Base-by-base conservation (phyloP, 2,113 vertebrate species). In the Pelmatolapia mariae region DNA sequence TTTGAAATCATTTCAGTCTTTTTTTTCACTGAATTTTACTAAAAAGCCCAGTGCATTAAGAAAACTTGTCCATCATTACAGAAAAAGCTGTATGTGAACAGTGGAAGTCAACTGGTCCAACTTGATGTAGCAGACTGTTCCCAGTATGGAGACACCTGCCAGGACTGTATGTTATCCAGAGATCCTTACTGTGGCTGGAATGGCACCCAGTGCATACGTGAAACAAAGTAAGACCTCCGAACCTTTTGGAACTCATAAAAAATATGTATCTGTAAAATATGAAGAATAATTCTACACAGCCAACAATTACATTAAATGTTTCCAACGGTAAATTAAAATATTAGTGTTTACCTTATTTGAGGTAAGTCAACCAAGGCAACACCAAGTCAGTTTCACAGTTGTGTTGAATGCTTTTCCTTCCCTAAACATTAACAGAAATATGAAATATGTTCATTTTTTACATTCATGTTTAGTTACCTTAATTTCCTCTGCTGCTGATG, bases 151-250 rank as follows among this genome's bases (percentile, higher is more conserved):
- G 4, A 90, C 1, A 71, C 33, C 3, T 96, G 95, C 54, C 9
- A 68, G 10, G 81, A 91, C 0, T 97, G 96, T 10, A 18, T 91
- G 8, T 78, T 95, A 53, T 94, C 96, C 81, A 88, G 93, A 89
- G 96, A 97, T 56, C 96, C 96, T 0, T 93, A 96, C 91, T 97
- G 96, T 12, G 13, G 66, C 84, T 97, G 96, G 96, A 5, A 68
- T 5, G 2, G 3, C 3, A 2, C 0, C 5, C 15, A 0, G 2
- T 96, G 93, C 63, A 33, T 8, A 8, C 8, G 40, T 4, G 2
- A 16, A 0, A 47, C 56, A 31, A 0, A 5, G 93, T 95, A 91
- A 90, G 88, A 40, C 11, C 19, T 22, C 52, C 2, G 52, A 54
- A 10, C 52, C 11, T 0, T 22, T 22, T 57, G 56, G 56, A 40